A percentile compares a stretch with the other conserved stretches of the same genome.
phyloP scores from a whole-genome alignment of 2,797 vertebrate species.

The Falco cherrug region DNA sequence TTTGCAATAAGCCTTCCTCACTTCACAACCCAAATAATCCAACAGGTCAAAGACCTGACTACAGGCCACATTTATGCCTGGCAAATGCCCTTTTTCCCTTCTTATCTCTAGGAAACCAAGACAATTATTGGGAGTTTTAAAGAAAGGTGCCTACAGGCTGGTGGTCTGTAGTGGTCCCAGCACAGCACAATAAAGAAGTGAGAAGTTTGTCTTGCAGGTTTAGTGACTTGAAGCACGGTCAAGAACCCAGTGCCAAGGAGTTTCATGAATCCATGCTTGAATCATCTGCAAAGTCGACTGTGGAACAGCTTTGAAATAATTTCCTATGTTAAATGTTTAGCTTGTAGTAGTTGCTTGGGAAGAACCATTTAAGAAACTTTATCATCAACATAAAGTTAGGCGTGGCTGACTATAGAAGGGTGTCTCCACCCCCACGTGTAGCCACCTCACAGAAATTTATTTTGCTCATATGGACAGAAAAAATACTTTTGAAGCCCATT shows the following conservation, averaged over 20 bases:
- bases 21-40: neutral
- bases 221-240: neutral
- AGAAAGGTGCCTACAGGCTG: neutral
- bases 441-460: neutral
- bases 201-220: neutral
- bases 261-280: neutral
- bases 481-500: neutral
- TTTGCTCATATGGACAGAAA: neutral
- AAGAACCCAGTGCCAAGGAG: neutral
- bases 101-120: neutral
- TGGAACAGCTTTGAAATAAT: neutral
- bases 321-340: neutral
- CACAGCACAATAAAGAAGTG: neutral
- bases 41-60: neutral
- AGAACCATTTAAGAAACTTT: neutral
- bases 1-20: neutral
- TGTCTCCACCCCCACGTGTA: accelerated
- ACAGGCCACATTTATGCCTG: neutral
- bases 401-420: neutral
- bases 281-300: neutral
- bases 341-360: neutral
- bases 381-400: neutral
- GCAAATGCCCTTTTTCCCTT: neutral
- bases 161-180: neutral
- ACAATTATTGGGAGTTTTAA: neutral